phyloP scores from a whole-genome alignment of 2,113 vertebrate species.

The Melanerpes formicivorus region DNA sequence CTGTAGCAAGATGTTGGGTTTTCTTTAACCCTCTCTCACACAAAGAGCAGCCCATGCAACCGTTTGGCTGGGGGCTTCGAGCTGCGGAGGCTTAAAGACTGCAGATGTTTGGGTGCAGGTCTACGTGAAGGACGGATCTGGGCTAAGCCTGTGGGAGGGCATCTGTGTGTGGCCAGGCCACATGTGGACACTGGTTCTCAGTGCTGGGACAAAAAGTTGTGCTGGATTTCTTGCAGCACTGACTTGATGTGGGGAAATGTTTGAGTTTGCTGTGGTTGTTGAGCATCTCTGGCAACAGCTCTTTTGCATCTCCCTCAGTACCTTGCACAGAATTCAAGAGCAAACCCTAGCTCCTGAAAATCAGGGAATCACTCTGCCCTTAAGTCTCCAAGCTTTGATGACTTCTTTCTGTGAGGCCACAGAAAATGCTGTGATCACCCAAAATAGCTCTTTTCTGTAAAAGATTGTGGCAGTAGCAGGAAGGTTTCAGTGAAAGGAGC shows the following conservation, averaged over 20 bases:
- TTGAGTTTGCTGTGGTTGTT: neutral
- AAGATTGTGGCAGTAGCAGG: neutral
- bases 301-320: neutral
- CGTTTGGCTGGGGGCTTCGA: rapidly evolving
- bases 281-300: neutral
- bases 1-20: constrained; percentile 54
- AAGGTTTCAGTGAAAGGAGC: neutral
- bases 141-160: neutral
- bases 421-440: neutral
- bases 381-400: neutral
- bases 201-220: neutral
- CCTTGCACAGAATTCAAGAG: neutral
- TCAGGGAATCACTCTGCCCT: neutral
- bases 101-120: neutral
- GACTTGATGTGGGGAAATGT: neutral
- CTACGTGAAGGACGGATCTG: neutral
- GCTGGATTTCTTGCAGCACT: neutral
- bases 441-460: neutral
- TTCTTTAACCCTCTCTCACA: constrained; percentile 52
- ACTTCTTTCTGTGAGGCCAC: neutral
- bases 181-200: neutral
- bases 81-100: rapidly evolving
- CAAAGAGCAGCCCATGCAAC: neutral
- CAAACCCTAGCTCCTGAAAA: neutral
- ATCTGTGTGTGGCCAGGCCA: neutral